phyloP scores from a whole-genome alignment of 2,888 invertebrate species.

The Heteropelma amictum region DNA sequence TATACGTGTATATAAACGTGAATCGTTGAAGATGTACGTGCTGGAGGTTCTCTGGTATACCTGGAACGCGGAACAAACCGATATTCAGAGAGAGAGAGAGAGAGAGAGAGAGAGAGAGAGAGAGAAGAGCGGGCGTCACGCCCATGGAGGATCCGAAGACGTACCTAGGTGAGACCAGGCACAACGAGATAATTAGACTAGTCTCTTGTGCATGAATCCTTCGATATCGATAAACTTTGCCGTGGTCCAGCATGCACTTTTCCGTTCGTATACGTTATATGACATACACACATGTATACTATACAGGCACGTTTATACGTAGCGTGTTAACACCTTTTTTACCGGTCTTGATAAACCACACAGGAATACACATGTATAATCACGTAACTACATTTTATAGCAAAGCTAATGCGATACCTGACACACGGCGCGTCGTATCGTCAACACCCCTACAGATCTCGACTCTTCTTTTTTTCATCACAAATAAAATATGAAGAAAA shows the following conservation, averaged over 20 bases:
- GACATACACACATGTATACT: neutral
- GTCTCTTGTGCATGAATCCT: slow-evolving; percentile 46
- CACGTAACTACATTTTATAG: neutral
- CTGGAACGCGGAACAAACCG: slow-evolving; percentile 66
- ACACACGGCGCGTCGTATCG: neutral
- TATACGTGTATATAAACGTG: neutral
- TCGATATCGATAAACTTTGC: slow-evolving; percentile 43
- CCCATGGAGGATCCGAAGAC: slow-evolving; percentile 51
- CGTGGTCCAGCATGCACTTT: neutral
- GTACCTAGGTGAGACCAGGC: slow-evolving; percentile 48
- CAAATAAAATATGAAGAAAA: neutral
- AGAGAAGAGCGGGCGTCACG: slow-evolving; percentile 50
- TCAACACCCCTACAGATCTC: neutral
- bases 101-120: slow-evolving; percentile 60
- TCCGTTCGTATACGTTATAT: neutral
- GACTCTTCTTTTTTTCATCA: neutral
- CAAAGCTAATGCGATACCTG: slow-evolving; percentile 20
- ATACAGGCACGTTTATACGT: neutral
- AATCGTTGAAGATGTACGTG: slow-evolving; percentile 25
- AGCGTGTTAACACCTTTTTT: slow-evolving; percentile 8
- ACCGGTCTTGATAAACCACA: neutral
- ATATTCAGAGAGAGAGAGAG: slow-evolving; percentile 59
- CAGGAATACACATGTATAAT: neutral
- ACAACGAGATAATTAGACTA: slow-evolving; percentile 64
- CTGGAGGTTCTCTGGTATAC: slow-evolving; percentile 53